Evolutionary conservation across 2,888 invertebrate genomes (phyloP).

Genomic region (Lithosia quadra): DNA sequence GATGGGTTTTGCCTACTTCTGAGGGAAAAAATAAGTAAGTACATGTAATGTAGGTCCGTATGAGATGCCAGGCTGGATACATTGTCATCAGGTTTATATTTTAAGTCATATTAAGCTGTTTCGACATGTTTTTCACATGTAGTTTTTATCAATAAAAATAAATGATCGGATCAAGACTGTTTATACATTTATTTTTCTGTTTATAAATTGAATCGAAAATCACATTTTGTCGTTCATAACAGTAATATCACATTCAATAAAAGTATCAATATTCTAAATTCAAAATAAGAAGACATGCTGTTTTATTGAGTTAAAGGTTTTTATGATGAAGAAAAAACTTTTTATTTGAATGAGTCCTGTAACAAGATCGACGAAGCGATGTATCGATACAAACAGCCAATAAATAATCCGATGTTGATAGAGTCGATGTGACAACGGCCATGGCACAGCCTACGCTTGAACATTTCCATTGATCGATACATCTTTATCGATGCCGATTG

Average conservation of each 20-base stretch:
- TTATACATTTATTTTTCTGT: neutral
- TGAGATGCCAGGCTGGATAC: neutral
- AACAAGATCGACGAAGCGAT: constrained; percentile 40
- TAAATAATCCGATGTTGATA: constrained; percentile 50
- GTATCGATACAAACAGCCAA: constrained; percentile 43
- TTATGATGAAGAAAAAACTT: constrained; percentile 32
- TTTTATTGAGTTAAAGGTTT: neutral
- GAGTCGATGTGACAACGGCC: constrained; percentile 37
- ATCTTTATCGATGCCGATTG: constrained; percentile 53
- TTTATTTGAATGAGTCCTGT: constrained; percentile 30
- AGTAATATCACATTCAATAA: neutral
- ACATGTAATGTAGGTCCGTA: neutral
- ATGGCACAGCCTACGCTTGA: constrained; percentile 47
- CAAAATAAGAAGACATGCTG: neutral
- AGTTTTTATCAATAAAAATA: neutral
- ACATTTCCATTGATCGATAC: constrained; percentile 53
- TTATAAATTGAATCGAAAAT: neutral
- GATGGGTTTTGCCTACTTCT: neutral
- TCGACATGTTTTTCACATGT: neutral
- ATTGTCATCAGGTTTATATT: neutral
- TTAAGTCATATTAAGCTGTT: neutral
- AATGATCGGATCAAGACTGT: neutral
- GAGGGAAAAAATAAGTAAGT: neutral
- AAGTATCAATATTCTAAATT: constrained; percentile 12
- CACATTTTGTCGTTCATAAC: neutral